Base-by-base conservation (phyloP, 2,888 invertebrate genomes). In the Pogonocherus hispidulus region DNA sequence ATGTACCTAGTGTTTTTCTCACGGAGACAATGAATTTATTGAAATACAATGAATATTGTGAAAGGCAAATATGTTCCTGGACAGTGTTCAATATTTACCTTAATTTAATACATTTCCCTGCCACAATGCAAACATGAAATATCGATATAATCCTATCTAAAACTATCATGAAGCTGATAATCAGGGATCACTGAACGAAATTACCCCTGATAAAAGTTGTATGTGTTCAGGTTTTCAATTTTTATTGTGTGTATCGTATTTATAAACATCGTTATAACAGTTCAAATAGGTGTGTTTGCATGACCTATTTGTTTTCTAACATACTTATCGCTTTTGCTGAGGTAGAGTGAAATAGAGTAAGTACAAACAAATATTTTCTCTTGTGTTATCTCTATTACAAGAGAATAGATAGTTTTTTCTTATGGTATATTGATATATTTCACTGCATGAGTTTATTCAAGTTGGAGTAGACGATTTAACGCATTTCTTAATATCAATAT, bases 51-150 rank as follows among this genome's bases (percentile, higher is more conserved):
- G 16, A 16, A 52, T 32, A 16, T 51, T 32, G 32, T 32, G 14
- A 47, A 51, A 62, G 52, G 47, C 41, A 62, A 62, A 62, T 62
- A 51, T 32, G 9, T 51, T 3, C 20, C 11, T 14, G 18, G 52
- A 1, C 37, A 41, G 11, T 14, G 11, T 35, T 69, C 63, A 66
- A 70, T 70, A 70, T 70, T 70, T 70, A 60, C 69, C 57, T 55
- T 63, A 57, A 57, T 66, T 69, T 63, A 63, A 69, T 69, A 63
- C 35, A 69, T 66, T 66, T 54, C 46, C 66, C 57, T 54, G 63
- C 57, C 66, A 49, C 54, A 63, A 18, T 52, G 19, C 52, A 52
- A 52, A 52, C 27, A 51, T n/a, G 32, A 52, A 52, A 20, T 32
- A 32, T 52, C 18, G 19, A 32, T 32, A 19, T 52, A 18, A 32